Conservation (phyloP, 1,140 invertebrate species). For the Musca vetustissima region DNA sequence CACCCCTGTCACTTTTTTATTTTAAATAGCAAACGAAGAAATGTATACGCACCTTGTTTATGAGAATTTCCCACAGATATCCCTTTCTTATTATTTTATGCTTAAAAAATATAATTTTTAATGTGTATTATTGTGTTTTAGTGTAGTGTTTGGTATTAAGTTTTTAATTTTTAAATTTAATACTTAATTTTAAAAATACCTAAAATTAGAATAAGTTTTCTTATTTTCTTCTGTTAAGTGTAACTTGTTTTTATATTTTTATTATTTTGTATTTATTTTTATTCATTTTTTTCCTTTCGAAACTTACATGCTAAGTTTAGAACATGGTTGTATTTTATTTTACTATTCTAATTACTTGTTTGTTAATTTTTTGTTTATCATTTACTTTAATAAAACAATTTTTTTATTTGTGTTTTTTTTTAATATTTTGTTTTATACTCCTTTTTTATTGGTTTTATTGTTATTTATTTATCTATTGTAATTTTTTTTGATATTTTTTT, state of each 20-base stretch:
- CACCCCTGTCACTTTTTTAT: no score
- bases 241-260: background rate
- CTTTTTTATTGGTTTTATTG: conserved; percentile 18
- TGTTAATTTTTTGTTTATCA: conserved; percentile 28
- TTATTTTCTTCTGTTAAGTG: background rate
- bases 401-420: conserved; percentile 23
- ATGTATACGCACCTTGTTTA: no score
- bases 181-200: background rate
- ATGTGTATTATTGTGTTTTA: no score
- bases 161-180: background rate
- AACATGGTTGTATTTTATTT: conserved; percentile 29
- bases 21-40: no score
- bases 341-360: conserved; percentile 25
- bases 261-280: conserved; percentile 11
- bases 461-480: conserved; percentile 13
- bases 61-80: no score
- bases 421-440: conserved; percentile 13
- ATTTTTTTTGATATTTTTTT: conserved; percentile 20
- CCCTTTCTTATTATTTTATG: no score
- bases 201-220: background rate
- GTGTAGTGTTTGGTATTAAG: no score
- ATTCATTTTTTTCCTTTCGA: background rate
- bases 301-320: conserved; percentile 29
- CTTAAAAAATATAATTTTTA: no score
- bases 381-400: conserved; percentile 20